Percentiles rank a stretch among this genome's conserved stretches.
Evolutionary conservation across 2,888 invertebrate species (phyloP).

Genomic region (Alcis repandata): DNA sequence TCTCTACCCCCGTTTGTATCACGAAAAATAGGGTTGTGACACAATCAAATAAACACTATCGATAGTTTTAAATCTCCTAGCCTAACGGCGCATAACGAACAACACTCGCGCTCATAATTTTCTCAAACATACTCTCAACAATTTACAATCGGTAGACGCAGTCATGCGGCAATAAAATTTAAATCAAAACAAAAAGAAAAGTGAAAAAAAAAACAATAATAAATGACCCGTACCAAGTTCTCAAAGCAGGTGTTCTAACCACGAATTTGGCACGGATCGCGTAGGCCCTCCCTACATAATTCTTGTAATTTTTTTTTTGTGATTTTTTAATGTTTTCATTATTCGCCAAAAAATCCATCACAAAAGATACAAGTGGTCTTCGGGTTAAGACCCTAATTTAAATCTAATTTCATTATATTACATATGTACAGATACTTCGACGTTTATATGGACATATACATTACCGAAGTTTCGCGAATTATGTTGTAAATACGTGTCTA

Average conservation of each 20-base stretch:
- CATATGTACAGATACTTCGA: conserved; percentile 74
- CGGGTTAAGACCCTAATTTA: conserved; percentile 66
- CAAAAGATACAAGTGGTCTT: conserved; percentile 70
- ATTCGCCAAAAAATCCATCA: conserved; percentile 67
- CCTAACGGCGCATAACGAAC: conserved; percentile 79
- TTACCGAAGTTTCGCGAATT: conserved; percentile 38
- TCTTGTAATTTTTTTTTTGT: conserved; percentile 69
- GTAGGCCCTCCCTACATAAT: conserved; percentile 64
- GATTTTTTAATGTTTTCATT: conserved; percentile 55
- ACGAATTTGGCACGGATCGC: conserved; percentile 65
- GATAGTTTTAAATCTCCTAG: conserved; percentile 57
- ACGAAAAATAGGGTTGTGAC: conserved; percentile 60
- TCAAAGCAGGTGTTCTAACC: conserved; percentile 44
- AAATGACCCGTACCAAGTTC: conserved; percentile 48
- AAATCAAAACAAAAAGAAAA: conserved; percentile 71
- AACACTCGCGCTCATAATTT: conserved; percentile 79
- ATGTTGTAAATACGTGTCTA: conserved; percentile 37
- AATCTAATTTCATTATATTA: conserved; percentile 68
- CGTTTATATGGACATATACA: conserved; percentile 64
- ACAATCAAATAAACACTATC: conserved; percentile 59
- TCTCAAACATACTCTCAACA: conserved; percentile 64
- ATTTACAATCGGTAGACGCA: conserved; percentile 54
- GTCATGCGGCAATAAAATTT: conserved; percentile 78
- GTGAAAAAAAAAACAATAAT: conserved; percentile 64
- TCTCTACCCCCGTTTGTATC: conserved; percentile 33